Conservation (phyloP, 1,140 invertebrate species). For the Steinernema khuongi region DNA sequence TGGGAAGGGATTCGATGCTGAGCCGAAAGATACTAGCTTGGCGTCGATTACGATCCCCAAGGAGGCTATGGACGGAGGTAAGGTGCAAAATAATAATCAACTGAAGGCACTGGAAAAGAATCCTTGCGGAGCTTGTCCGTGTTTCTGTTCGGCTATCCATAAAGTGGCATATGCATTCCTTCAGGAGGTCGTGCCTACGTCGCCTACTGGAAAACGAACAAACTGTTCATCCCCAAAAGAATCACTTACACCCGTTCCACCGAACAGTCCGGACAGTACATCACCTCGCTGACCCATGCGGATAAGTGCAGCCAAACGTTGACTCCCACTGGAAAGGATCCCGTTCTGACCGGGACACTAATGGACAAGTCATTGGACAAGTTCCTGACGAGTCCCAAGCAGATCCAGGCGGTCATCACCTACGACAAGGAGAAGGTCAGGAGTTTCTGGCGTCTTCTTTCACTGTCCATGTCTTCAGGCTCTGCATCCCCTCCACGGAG, state of each 20-base stretch:
- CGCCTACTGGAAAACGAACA: neutral
- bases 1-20: neutral
- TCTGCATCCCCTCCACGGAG: slow-evolving; percentile 19
- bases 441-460: neutral
- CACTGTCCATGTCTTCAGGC: neutral
- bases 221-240: neutral
- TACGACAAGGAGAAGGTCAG: slow-evolving; percentile 19
- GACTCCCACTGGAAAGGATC: neutral
- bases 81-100: too few species aligned
- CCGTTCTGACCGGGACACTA: neutral
- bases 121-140: neutral
- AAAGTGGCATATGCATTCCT: too few species aligned
- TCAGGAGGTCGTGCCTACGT: neutral
- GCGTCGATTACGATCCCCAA: neutral
- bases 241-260: neutral
- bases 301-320: neutral
- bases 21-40: neutral
- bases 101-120: neutral
- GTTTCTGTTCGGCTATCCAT: too few species aligned
- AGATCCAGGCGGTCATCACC: neutral
- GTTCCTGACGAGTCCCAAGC: neutral
- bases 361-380: neutral
- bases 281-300: neutral
- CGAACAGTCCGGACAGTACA: neutral
- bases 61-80: neutral